A percentile compares a stretch with the other conserved stretches of the same genome.
These are phyloP conservation scores for Zalophus californianus DNA, from an alignment of 2,797 vertebrate genomes.

Conservation along the genomic window DNA sequence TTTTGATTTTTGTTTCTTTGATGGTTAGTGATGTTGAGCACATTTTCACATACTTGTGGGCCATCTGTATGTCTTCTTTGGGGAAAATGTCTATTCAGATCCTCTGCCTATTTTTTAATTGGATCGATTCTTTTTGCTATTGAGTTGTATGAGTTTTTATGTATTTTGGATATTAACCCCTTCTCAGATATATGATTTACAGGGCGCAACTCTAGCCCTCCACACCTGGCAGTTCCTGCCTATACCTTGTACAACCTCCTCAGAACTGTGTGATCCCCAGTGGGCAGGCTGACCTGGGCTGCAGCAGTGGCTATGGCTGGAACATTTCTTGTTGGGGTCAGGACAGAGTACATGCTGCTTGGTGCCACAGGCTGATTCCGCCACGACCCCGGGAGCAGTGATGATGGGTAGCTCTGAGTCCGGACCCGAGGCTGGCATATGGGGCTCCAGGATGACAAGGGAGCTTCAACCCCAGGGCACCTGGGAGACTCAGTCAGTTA, in stretches of 20 bases:
- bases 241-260: not conserved
- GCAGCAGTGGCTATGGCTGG: not conserved
- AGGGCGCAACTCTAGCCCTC: not conserved
- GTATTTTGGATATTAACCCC: not conserved
- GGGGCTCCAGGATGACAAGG: conserved; percentile 88
- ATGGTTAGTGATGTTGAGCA: not conserved
- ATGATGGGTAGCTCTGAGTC: conserved; percentile 58
- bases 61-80: not conserved
- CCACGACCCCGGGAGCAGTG: conserved; percentile 28
- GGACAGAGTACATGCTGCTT: conserved; percentile 44
- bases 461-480: conserved; percentile 89
- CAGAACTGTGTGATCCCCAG: not conserved
- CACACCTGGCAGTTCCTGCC: not conserved
- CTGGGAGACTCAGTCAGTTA: not conserved
- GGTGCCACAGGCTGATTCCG: conserved; percentile 1
- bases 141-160: not conserved
- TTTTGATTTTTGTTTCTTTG: not conserved
- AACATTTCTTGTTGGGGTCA: conserved; percentile 79
- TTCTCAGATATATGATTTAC: not conserved
- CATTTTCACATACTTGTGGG: not conserved
- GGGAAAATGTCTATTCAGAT: not conserved
- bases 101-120: not conserved
- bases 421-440: not conserved
- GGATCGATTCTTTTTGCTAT: not conserved
- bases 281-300: conserved; percentile 4